phyloP scores from a whole-genome alignment of 2,113 vertebrate genomes.

The Ictalurus furcatus region DNA sequence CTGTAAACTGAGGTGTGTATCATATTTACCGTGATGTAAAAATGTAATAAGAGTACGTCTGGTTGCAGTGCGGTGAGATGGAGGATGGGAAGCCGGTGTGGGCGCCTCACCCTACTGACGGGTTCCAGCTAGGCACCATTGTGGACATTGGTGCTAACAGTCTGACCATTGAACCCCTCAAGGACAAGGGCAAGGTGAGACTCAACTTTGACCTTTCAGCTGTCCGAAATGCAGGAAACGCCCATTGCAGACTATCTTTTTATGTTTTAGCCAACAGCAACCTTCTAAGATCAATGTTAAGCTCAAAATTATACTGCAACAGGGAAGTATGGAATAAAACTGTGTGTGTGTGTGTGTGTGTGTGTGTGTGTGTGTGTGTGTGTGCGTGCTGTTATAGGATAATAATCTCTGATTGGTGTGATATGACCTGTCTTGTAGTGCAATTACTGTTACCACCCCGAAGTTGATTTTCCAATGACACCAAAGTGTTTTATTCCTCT shows the following conservation, averaged over 20 bases:
- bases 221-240: neutral
- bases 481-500: neutral
- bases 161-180: constrained; percentile 89
- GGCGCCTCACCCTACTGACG: constrained; percentile 92
- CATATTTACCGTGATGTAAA: neutral
- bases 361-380: neutral
- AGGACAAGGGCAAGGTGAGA: constrained; percentile 89
- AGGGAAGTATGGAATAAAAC: neutral
- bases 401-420: neutral
- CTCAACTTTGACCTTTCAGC: neutral
- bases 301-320: neutral
- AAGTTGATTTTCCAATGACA: neutral
- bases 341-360: neutral
- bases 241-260: neutral
- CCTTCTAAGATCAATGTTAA: neutral
- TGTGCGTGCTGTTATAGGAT: neutral
- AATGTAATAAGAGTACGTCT: neutral
- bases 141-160: constrained; percentile 92
- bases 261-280: neutral
- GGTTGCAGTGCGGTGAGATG: constrained; percentile 72
- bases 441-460: neutral
- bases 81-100: constrained; percentile 97
- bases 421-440: neutral
- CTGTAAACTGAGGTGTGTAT: neutral
- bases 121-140: constrained; percentile 96